Base-by-base conservation (phyloP, 2,888 invertebrate species). In the Busseola fusca region DNA sequence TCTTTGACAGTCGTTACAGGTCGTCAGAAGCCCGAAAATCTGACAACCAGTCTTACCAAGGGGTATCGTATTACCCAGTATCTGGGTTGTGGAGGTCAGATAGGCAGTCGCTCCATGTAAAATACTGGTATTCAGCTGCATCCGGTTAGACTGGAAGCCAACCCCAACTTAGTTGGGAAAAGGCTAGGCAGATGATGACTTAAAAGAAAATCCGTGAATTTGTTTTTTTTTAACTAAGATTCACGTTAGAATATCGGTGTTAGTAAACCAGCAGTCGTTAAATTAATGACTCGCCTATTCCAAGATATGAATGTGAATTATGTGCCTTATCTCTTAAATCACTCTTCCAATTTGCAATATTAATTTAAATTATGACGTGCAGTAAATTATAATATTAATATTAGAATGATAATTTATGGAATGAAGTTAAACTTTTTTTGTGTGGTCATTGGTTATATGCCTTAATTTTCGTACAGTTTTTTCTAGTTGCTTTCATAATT, bases 341-440 rank as follows among this genome's bases (percentile, higher is more conserved):
- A 80, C 64, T 72, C 64, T 42, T 62, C 66, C 76, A 76, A 80
- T 80, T 80, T 76, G 69, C 76, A 80, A 80, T 80, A 80, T 80
- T 80, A 80, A 80, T 80, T 80, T 80, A 80, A 80, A 80, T 80
- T 80, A 76, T 72, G 76, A 70, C 76, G 58, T 50, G 57, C 21
- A 56, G 59, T 80, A 80, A 80, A 80, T 80, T 80, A 76, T 76
- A 62, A 72, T 72, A 69, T 76, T 67, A 69, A 72, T 79, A 71
- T 79, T 68, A 56, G 74, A 73, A 57, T 62, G 52, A 54, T 78
- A 64, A 78, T 74, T 78, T 66, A 78, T 78, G 16, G 18, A 59
- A 54, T 14, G 42, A 59, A 56, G 57, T 56, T 60, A 78, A 56
- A 78, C 40, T 74, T 69, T 76, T 70, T 64, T 65, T 64, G 59